These are phyloP conservation scores for Ectobius pallidus DNA, from an alignment of 2,888 invertebrate species.

Conservation along the genomic window DNA sequence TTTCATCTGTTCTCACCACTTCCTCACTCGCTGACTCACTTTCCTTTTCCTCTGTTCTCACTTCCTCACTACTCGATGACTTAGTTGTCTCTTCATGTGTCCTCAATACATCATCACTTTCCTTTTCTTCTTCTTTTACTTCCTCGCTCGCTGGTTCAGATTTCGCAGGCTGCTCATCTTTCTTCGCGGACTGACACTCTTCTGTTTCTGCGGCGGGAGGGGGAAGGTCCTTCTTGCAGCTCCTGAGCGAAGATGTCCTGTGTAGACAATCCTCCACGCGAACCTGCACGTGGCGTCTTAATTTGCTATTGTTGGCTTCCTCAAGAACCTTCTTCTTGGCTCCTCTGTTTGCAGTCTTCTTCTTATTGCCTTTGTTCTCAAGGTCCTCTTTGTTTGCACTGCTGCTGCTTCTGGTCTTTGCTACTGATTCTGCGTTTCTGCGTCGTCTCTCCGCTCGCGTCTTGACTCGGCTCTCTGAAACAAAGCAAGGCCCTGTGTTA, in stretches of 20 bases:
- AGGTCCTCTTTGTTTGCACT: slow-evolving; percentile 46
- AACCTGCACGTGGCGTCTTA: slow-evolving; percentile 53
- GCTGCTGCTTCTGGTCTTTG: slow-evolving; percentile 45
- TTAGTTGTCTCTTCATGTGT: slow-evolving; percentile 3
- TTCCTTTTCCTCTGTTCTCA: too few species aligned
- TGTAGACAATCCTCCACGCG: slow-evolving; percentile 54
- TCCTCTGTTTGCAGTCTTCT: slow-evolving; percentile 37
- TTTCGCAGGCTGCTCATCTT: neutral
- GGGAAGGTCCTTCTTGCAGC: slow-evolving; percentile 19
- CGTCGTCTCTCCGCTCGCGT: neutral
- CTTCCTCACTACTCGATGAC: too few species aligned
- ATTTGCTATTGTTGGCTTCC: slow-evolving; percentile 56
- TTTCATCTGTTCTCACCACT: too few species aligned
- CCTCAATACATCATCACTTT: slow-evolving; percentile 30
- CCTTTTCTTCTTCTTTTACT: slow-evolving; percentile 8
- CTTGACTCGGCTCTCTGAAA: neutral
- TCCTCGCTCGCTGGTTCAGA: neutral
- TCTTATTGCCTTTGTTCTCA: slow-evolving; percentile 46
- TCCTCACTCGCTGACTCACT: too few species aligned
- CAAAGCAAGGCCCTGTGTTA: too few species aligned
- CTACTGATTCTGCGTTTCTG: slow-evolving; percentile 44
- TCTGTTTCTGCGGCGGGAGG: neutral
- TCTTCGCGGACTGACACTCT: neutral
- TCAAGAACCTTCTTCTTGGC: slow-evolving; percentile 55
- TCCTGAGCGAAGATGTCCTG: slow-evolving; percentile 13